Evolutionary conservation across 2,888 invertebrate genomes (phyloP).

Genomic region (Cremastinae sp.): DNA sequence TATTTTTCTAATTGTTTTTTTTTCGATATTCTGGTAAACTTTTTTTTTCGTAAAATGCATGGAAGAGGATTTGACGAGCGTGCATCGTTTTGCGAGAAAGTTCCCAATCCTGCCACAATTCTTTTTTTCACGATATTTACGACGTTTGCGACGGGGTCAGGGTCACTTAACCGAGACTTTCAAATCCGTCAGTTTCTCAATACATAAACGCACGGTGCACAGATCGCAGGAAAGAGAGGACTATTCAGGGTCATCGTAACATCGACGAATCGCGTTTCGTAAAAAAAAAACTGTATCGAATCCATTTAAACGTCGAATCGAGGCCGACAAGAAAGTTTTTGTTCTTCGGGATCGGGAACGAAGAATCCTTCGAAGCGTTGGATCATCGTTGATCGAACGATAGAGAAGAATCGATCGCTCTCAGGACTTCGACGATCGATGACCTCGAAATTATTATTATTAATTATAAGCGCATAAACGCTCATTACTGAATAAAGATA

Average conservation of each 20-base stretch:
- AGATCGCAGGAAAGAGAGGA: too few relatives aligned
- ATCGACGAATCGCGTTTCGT: constrained; percentile 1
- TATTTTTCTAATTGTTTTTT: neutral
- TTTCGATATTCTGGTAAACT: neutral
- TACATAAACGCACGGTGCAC: neutral
- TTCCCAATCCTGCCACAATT: too few relatives aligned
- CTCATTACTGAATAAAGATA: too few relatives aligned
- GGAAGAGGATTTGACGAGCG: too few relatives aligned
- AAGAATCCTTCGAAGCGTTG: too few relatives aligned
- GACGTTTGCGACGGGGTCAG: constrained; percentile 46
- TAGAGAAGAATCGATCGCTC: neutral
- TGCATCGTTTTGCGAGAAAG: too few relatives aligned
- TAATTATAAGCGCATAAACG: too few relatives aligned
- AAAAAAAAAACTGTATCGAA: constrained; percentile 3
- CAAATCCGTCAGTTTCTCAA: constrained; percentile 43
- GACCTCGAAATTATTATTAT: neutral
- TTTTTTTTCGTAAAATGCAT: constrained; percentile 8
- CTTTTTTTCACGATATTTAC: constrained; percentile 2
- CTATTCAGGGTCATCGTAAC: neutral
- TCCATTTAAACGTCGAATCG: constrained; percentile 9
- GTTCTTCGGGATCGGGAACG: too few relatives aligned
- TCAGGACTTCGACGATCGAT: constrained; percentile 10
- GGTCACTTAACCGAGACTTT: constrained; percentile 62
- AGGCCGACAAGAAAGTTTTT: too few relatives aligned
- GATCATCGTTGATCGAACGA: too few relatives aligned